Evolutionary conservation across 35 echinoderm and acorn worm species (phyloP), one percentile per base, ranked within the genome.

Genomic region (Heliocidaris tuberculata): DNA sequence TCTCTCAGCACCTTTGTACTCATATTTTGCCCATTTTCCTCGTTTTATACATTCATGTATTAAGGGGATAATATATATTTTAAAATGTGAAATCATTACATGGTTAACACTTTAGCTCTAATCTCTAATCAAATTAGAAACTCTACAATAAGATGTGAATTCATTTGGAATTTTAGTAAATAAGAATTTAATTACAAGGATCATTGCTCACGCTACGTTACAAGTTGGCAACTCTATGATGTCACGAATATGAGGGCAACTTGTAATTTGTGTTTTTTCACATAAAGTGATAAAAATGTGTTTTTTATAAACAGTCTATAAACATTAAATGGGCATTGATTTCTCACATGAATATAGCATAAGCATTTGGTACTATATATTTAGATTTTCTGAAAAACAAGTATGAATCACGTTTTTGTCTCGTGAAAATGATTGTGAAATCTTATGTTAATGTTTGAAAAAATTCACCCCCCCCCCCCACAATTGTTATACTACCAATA

Each of bases 171-270:
- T 8, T 78, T 78, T 6, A 27, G 65, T 78, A 78, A 78, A 78
- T 78, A 78, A 78, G 65, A 78, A 78, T 78, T 78, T 78, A 78
- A 78, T 78, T 78, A 78, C 65, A 78, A 29, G 65, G 65, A 78
- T 78, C 65, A n/a, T 78, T 78, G 65, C 19, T n/a, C 65, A 78
- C 27, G 27, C 19, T n/a, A 3, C 19, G 4, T n/a, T 27, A 78
- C 65, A 78, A 78, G 27, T 78, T 78, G 65, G 65, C 27, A 78
- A 78, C 21, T 7, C 52, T 56, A 56, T 56, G 52, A 78, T 78
- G 27, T 78, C 65, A 78, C 4, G 7, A 24, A 6, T 78, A 78
- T 78, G 65, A 4, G 3, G 65, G 65, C 65, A 19, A 78, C 21
- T 78, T 78, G 8, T 78, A 78, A 70, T 70, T 27, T 78, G 65